Conservation (phyloP, 1,140 invertebrate species). For the Apis dorsata region DNA sequence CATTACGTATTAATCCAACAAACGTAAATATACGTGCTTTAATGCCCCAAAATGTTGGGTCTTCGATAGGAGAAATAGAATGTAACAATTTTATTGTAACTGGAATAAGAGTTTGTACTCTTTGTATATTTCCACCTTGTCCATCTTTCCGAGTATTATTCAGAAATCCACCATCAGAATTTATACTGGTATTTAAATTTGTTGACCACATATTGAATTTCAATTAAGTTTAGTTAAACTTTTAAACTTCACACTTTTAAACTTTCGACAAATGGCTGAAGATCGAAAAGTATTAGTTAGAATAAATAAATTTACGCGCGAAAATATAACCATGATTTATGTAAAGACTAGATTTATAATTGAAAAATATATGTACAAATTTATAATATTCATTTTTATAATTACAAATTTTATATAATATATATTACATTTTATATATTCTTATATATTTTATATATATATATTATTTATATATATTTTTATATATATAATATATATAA, state of each 20-base stretch:
- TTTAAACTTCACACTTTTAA: too few relatives aligned
- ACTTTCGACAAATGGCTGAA: not conserved
- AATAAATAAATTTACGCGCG: constrained; percentile 8
- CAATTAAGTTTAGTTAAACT: too few relatives aligned
- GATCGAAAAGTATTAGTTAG: not conserved
- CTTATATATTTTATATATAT: too few relatives aligned
- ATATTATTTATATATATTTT: too few relatives aligned
- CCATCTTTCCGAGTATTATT: constrained; percentile 56
- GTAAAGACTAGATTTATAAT: not conserved
- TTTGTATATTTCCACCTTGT: not conserved
- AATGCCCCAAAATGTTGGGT: constrained; percentile 64
- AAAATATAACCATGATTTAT: constrained; percentile 5
- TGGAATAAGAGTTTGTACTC: constrained; percentile 69
- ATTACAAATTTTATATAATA: too few relatives aligned
- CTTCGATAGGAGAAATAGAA: constrained; percentile 43
- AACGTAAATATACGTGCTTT: constrained; percentile 63
- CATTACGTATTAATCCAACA: constrained; percentile 66
- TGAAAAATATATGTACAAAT: too few relatives aligned
- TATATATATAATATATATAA: too few relatives aligned
- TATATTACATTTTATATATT: too few relatives aligned
- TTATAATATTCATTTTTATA: too few relatives aligned
- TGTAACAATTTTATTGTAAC: constrained; percentile 70
- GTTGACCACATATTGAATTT: constrained; percentile 54
- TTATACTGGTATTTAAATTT: constrained; percentile 59
- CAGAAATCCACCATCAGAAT: constrained; percentile 66